phyloP scores from a whole-genome alignment of 2,888 invertebrate genomes.

The Tenthredo scrophulariae region DNA sequence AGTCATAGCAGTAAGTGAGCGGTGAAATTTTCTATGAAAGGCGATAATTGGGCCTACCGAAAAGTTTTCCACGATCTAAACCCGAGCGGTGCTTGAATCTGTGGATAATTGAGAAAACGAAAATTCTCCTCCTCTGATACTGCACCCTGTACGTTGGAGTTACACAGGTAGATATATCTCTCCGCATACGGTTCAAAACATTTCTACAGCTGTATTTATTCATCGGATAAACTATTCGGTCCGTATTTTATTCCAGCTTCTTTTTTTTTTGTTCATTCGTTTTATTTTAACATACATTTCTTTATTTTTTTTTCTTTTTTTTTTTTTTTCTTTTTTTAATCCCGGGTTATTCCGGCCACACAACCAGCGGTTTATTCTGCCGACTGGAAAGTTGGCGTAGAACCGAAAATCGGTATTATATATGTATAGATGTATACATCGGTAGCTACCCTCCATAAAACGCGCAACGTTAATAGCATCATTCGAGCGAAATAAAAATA shows the following conservation, averaged over 20 bases:
- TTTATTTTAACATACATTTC: neutral
- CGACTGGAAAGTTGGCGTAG: slow-evolving; percentile 8
- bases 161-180: neutral
- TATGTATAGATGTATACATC: neutral
- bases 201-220: slow-evolving; percentile 21
- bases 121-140: neutral
- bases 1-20: neutral
- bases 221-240: slow-evolving; percentile 41
- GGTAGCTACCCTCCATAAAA: neutral
- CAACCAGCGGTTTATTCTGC: slow-evolving; percentile 16
- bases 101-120: neutral
- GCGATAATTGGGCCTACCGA: neutral
- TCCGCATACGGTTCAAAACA: slow-evolving; percentile 3
- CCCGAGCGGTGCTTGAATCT: neutral
- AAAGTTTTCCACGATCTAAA: neutral
- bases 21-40: neutral
- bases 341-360: neutral
- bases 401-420: neutral
- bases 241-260: slow-evolving; percentile 7
- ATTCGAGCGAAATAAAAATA: neutral
- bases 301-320: no score
- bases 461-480: neutral
- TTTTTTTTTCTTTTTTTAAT: neutral
- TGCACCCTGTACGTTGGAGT: neutral
- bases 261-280: neutral